Conservation (phyloP, 2,888 invertebrate genomes). For the Stictocephala bisonia region DNA sequence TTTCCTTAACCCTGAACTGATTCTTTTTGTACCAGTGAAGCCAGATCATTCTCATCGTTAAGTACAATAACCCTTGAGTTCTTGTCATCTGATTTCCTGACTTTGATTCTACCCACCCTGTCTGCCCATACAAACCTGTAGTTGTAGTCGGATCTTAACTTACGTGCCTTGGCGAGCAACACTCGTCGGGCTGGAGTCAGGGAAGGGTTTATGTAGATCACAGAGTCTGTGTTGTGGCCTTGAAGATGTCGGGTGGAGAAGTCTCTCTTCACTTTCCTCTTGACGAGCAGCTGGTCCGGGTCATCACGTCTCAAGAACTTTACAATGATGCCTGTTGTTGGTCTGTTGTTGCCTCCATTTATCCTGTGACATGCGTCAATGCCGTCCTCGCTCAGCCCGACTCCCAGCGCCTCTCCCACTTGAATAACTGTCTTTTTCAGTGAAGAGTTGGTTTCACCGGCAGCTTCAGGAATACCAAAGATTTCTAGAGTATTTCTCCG, state of each 20-base stretch:
- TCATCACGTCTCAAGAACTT: constrained; percentile 22
- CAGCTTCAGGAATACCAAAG: constrained; percentile 6
- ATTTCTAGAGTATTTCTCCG: constrained; percentile 24
- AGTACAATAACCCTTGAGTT: background rate
- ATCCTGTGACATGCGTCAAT: constrained; percentile 27
- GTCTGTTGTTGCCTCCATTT: constrained; percentile 23
- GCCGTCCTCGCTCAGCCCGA: background rate
- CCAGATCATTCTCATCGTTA: background rate
- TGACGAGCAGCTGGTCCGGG: background rate
- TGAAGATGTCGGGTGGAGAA: constrained; percentile 8
- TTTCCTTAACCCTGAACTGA: too few species aligned
- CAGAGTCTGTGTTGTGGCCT: background rate
- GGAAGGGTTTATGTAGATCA: constrained; percentile 13
- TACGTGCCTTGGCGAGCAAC: constrained; percentile 13
- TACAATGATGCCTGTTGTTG: constrained; percentile 15
- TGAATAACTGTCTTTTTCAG: constrained; percentile 11
- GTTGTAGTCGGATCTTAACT: constrained; percentile 17
- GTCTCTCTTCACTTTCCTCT: background rate
- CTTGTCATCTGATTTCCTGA: background rate
- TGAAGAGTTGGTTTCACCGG: background rate
- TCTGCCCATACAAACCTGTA: constrained; percentile 16
- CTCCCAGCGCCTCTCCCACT: background rate
- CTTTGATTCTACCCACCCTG: constrained; percentile 20
- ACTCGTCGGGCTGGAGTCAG: constrained; percentile 1
- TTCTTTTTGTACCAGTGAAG: background rate